A percentile compares a stretch with the other conserved stretches of the same genome.
phyloP scores from a whole-genome alignment of 37 sponge, comb jelly and placozoan species.

The Aplysina aerophoba region DNA sequence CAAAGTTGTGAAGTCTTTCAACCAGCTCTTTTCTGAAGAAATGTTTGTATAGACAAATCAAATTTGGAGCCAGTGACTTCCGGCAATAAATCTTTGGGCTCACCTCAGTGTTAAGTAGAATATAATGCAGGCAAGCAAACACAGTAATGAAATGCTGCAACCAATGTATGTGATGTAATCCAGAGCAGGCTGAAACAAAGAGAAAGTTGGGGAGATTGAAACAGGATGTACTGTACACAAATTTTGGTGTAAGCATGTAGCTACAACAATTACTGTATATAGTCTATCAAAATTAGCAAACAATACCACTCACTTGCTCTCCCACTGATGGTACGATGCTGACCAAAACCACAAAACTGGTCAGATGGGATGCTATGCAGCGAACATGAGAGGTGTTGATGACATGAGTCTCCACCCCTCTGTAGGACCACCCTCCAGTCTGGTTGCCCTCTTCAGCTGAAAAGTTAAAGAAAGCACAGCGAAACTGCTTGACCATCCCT shows the following conservation, averaged over 20 bases:
- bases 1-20: too few relatives aligned
- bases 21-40: too few relatives aligned
- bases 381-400: not conserved
- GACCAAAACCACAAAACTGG: conserved; percentile 15
- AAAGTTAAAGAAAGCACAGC: too few relatives aligned
- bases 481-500: too few relatives aligned
- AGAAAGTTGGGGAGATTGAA: not conserved
- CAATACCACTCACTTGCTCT: too few relatives aligned
- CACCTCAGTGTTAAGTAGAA: conserved; percentile 10
- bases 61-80: too few relatives aligned
- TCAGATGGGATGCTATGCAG: not conserved
- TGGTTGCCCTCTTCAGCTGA: not conserved
- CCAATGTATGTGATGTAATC: not conserved
- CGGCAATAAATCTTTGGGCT: too few relatives aligned
- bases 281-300: too few relatives aligned
- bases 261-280: too few relatives aligned
- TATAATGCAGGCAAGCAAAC: conserved; percentile 6
- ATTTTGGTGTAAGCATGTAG: not conserved
- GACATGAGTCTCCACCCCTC: not conserved
- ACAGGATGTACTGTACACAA: not conserved
- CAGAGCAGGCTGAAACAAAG: not conserved
- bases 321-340: not conserved
- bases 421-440: conserved; percentile 18
- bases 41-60: too few relatives aligned
- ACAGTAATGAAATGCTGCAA: not conserved